Base-by-base conservation (phyloP, 2,113 vertebrate genomes). In the Recurvirostra avosetta region DNA sequence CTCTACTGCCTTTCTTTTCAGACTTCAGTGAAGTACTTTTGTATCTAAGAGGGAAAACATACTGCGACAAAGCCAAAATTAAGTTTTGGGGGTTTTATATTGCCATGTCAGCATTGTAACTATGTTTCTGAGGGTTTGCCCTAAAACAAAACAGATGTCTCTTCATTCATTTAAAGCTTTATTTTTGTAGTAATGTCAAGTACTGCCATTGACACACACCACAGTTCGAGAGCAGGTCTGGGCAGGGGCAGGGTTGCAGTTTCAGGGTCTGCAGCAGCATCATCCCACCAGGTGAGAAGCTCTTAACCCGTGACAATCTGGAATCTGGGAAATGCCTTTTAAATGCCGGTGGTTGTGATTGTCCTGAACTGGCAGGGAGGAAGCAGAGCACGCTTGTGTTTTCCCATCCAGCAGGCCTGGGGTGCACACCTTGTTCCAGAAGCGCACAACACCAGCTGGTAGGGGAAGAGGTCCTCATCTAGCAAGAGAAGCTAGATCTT, bases 361-460 rank as follows among this genome's bases (percentile, higher is more conserved):
- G 52, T 41, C 65, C 61, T 67, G 55, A 45, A 29, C 40, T 5
- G 23, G 40, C 29, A 77, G 26, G 30, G 15, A 14, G 21, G 8
- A 40, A 22, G 22, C 19, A 15, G 53, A 29, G 4, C 34, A 20
- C 52, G 30, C 1, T 15, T 56, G 25, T 65, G 18, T 26, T 26
- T 6, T 2, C 21, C 26, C 23, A 11, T 8, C 5, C 43, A 62
- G 38, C 22, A 71, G 43, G 49, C 26, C 29, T 29, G 14, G 58
- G 26, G 6, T 27, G 10, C 23, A 20, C 14, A 19, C 58, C 15
- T 63, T 52, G 15, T 79, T 83, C 49, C 40, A 65, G 13, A 79
- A 49, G 21, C 12, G 27, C 1, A 1, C 22, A 45, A 1, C 25
- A 23, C 7, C 0, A 1, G 30, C 34, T 22, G 18, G 5, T 11